These are phyloP conservation scores for Cylindroiulus punctatus DNA, from an alignment of 2,888 invertebrate genomes.

Conservation along the genomic window DNA sequence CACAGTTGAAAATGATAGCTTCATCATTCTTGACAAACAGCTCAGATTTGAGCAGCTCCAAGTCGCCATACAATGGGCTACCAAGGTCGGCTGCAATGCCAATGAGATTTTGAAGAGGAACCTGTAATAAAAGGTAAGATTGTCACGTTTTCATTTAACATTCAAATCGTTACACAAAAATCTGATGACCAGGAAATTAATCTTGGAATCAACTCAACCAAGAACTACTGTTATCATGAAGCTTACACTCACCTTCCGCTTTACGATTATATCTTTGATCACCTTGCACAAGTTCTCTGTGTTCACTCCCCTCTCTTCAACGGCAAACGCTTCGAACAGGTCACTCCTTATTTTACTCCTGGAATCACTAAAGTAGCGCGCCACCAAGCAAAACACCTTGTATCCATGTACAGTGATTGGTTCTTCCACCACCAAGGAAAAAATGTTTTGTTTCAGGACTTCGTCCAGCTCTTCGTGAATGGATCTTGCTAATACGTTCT, in stretches of 20 bases:
- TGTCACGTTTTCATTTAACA: not conserved
- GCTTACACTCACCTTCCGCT: not conserved
- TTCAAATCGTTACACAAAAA: no score
- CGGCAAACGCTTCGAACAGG: constrained; percentile 50
- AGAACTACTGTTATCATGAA: no score
- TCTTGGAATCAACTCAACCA: no score
- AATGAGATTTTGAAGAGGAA: constrained; percentile 53
- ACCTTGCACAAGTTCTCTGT: constrained; percentile 22
- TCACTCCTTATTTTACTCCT: constrained; percentile 40
- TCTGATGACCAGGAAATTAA: no score
- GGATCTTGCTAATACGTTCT: constrained; percentile 47
- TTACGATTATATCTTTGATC: not conserved
- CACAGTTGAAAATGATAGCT: constrained; percentile 44
- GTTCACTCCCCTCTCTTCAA: constrained; percentile 50
- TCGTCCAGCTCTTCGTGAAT: constrained; percentile 55
- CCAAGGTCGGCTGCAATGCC: constrained; percentile 53
- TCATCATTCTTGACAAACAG: constrained; percentile 27
- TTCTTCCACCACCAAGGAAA: constrained; percentile 54
- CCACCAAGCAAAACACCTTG: constrained; percentile 51
- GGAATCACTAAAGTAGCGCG: constrained; percentile 50
- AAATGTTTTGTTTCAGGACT: constrained; percentile 46
- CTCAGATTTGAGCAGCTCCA: constrained; percentile 31
- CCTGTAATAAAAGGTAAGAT: not conserved
- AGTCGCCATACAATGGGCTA: constrained; percentile 25
- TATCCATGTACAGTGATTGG: not conserved